Conservation (phyloP, 2,797 vertebrate species). For the Rhincodon typus region DNA sequence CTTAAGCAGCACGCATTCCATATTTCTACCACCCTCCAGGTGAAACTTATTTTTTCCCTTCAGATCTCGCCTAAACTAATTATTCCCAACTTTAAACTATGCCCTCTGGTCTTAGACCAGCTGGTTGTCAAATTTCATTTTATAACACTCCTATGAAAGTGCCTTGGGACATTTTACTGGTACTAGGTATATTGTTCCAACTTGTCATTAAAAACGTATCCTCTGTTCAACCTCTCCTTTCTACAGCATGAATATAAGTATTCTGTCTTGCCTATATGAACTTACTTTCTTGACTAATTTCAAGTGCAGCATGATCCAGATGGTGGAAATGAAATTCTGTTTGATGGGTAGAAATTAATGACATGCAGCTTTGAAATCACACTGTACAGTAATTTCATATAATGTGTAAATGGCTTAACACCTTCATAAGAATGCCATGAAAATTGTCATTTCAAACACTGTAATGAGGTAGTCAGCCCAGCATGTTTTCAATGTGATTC, state of each 20-base stretch:
- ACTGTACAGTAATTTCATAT: neutral
- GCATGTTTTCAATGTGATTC: neutral
- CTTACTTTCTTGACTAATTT: neutral
- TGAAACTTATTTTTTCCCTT: no score
- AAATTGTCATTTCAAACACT: neutral
- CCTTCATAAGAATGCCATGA: neutral
- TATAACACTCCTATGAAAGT: accelerated
- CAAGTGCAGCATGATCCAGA: neutral
- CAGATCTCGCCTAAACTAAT: no score
- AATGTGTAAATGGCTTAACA: neutral
- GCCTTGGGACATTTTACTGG: neutral
- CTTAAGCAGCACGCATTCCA: no score
- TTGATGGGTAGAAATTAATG: neutral
- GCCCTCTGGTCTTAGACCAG: no score
- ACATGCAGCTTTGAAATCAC: neutral
- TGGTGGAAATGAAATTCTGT: neutral
- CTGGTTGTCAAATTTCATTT: neutral
- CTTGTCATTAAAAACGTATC: neutral
- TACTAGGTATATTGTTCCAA: neutral
- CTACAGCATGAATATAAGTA: neutral
- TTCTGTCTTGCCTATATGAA: neutral
- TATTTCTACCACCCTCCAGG: no score
- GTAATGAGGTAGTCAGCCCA: neutral
- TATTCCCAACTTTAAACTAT: no score
- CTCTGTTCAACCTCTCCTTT: neutral